Evolutionary conservation across 2,888 invertebrate genomes (phyloP), one percentile per base, ranked within the genome.

Genomic region (Tachystola acroxantha): DNA sequence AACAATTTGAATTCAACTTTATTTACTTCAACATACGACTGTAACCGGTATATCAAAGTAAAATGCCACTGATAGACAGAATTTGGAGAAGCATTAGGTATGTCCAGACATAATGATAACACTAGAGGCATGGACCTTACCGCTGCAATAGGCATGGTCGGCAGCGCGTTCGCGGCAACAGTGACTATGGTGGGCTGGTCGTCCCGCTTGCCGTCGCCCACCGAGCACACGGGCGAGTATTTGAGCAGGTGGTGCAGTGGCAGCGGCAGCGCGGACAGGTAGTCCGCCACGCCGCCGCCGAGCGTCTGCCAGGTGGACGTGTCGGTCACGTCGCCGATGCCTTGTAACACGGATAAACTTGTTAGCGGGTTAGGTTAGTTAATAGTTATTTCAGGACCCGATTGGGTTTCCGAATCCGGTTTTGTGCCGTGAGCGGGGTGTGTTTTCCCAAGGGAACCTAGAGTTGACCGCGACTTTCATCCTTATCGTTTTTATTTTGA

Each of bases 201-300:
- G 53, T 94, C 94, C 48, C 94, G 92, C 64, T 94, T 94, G 43
- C 91, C 91, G 42, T 90, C 92, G 58, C 92, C 91, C 33, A 12
- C 24, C 9, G 45, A 35, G n/a, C 43, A 36, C 0, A 92, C 92
- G 0, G 94, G 93, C 0, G 94, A 94, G 74, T 95, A 95, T 71
- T 94, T 95, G 24, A 95, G 88, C 52, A 95, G 92, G 68, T 95
- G 95, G 65, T 95, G 95, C 34, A 95, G 78, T 14, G 94, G 94
- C 37, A 95, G 75, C 0, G 95, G 95, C 49, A 95, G 76, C 42
- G 95, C 94, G 6, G 94, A 94, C 40, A 95, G 88, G 71, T 95
- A 95, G 76, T 95, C 95, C 7, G 94, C 95, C 6, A 95, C 95
- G 0, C 94, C 93, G 0, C 94, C 92, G 36, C 94, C 94, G 25